Conservation (phyloP, 1,140 invertebrate species). For the Drosophila varians region DNA sequence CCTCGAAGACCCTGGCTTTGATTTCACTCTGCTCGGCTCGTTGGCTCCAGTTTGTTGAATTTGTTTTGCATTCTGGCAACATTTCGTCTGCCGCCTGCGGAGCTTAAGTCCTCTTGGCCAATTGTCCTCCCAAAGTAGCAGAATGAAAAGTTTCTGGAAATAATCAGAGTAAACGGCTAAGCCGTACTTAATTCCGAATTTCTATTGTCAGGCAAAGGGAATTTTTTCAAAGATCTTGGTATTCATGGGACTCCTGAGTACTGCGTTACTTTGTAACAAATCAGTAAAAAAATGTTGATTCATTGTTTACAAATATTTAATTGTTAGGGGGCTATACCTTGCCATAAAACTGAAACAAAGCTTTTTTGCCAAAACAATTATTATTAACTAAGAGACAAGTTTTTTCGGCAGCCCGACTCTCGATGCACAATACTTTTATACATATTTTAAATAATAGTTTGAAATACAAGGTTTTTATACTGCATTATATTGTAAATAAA, state of each 20-base stretch:
- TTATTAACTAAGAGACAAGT: too few relatives aligned
- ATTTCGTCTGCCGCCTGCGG: slow-evolving; percentile 1
- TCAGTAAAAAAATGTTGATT: too few relatives aligned
- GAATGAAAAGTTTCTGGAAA: slow-evolving; percentile 10
- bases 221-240: not conserved
- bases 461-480: too few relatives aligned
- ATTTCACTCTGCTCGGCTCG: slow-evolving; percentile 33
- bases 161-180: slow-evolving; percentile 25
- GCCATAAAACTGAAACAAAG: too few relatives aligned
- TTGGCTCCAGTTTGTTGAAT: slow-evolving; percentile 2
- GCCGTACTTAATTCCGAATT: not conserved
- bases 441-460: too few relatives aligned
- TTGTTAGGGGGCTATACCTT: too few relatives aligned
- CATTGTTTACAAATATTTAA: too few relatives aligned
- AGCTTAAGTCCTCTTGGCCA: slow-evolving; percentile 32
- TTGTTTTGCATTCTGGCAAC: slow-evolving; percentile 39
- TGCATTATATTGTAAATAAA: too few relatives aligned
- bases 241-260: not conserved
- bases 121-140: slow-evolving; percentile 10
- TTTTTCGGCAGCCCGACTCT: too few relatives aligned
- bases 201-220: not conserved
- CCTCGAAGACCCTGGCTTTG: slow-evolving; percentile 4
- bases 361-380: too few relatives aligned
- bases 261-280: too few relatives aligned
- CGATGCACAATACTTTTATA: too few relatives aligned